Base-by-base conservation (phyloP, 2,113 vertebrate species). In the Peromyscus californicus region DNA sequence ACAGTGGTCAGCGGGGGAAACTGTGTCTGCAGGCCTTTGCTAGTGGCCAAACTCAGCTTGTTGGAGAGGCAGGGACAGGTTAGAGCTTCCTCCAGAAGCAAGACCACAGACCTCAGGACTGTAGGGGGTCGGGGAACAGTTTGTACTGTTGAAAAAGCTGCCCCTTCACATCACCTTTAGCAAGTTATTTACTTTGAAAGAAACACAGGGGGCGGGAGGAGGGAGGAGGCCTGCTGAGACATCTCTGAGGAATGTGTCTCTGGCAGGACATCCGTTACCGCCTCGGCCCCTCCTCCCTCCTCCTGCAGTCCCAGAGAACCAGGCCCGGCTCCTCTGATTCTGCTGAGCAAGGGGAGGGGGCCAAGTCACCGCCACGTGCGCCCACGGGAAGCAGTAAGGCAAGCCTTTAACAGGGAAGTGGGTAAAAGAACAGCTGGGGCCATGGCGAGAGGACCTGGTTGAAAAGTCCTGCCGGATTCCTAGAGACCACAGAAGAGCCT, bases 241-340 rank as follows among this genome's bases (percentile, higher is more conserved):
- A 94, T 22, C 59, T 4, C 85, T 1, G 29, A 97, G 63, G 96
- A 97, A 98, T 97, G 97, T n/a, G 89, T 10, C 91, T 85, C 89
- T 98, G 98, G 98, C 97, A 94, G 97, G 76, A 98, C 96, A 97
- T 88, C 95, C 75, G 36, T 95, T 95, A 42, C 96, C 29, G 96
- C 85, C 79, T 16, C 1, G 86, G 88, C 89, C 48, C 76, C 39
- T 85, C 82, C 93, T 26, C 94, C 97, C 87, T 10, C 31, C 0
- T 57, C 89, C 88, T 7, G 39, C 83, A n/a, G 78, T n/a, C 70
- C 72, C 29, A 11, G 33, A n/a, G 57, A 89, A 89, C 87, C 63
- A 4, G 76, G 54, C 76, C 70, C 12, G 31, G 85, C 86, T 69
- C 94, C 63, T 89, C 45, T 6, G 54, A 67, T 54, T 82, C 72